Evolutionary conservation across 2,888 invertebrate species (phyloP).

Genomic region (Amphimallon solstitiale): DNA sequence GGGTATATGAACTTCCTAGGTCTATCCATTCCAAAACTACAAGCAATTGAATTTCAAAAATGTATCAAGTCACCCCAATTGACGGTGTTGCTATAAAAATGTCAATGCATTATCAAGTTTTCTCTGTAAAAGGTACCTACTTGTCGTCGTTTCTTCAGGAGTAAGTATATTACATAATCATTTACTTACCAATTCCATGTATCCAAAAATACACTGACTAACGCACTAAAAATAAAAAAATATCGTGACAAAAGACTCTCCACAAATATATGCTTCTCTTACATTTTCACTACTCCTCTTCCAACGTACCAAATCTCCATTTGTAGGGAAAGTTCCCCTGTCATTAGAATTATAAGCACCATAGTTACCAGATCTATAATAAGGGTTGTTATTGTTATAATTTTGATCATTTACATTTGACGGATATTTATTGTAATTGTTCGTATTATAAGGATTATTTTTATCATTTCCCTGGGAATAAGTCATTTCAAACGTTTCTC

Average conservation of each 20-base stretch:
- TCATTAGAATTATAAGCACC: not conserved
- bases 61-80: too few relatives aligned
- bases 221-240: slow-evolving; percentile 54
- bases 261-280: not conserved
- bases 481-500: too few relatives aligned
- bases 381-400: not conserved
- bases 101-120: too few relatives aligned
- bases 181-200: slow-evolving; percentile 59
- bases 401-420: not conserved
- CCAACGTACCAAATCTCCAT: slow-evolving; percentile 12
- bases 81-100: too few relatives aligned
- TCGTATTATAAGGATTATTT: not conserved
- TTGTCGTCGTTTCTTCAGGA: too few relatives aligned
- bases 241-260: slow-evolving; percentile 8
- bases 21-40: too few relatives aligned
- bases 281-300: slow-evolving; percentile 33
- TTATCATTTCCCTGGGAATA: too few relatives aligned
- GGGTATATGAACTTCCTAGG: too few relatives aligned
- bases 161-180: too few relatives aligned
- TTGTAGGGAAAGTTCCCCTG: not conserved
- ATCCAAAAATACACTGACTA: slow-evolving; percentile 60
- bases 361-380: too few relatives aligned
- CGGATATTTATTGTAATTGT: not conserved
- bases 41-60: too few relatives aligned
- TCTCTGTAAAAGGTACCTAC: too few relatives aligned